These are phyloP conservation scores for Climacteris rufus DNA, from an alignment of 2,113 vertebrate genomes.

Conservation along the genomic window DNA sequence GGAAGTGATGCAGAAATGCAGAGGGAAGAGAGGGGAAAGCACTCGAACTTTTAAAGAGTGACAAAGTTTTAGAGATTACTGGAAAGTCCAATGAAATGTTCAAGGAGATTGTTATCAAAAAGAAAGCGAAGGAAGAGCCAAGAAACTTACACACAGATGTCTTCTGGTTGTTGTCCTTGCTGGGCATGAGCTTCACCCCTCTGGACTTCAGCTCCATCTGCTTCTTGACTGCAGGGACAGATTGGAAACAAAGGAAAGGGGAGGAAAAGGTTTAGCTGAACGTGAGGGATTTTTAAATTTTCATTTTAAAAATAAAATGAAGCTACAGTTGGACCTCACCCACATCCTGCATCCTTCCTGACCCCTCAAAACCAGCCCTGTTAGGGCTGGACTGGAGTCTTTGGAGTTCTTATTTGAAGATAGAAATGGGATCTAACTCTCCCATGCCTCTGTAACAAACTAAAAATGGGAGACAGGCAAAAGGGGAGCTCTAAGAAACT, in stretches of 20 bases:
- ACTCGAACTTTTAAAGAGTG: not conserved
- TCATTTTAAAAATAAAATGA: rapidly evolving
- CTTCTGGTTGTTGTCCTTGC: slow-evolving; percentile 98
- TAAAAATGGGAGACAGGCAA: not conserved
- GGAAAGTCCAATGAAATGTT: slow-evolving; percentile 39
- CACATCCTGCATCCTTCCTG: not conserved
- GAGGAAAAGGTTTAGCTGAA: not conserved
- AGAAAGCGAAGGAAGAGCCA: not conserved
- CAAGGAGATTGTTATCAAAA: not conserved
- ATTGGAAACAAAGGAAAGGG: not conserved
- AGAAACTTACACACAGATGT: slow-evolving; percentile 95
- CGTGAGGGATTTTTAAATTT: not conserved
- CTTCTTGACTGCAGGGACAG: slow-evolving; percentile 88
- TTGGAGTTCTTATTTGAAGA: not conserved
- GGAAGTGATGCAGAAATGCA: slow-evolving; percentile 48
- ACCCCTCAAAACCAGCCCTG: rapidly evolving
- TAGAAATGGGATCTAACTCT: rapidly evolving
- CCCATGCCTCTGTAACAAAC: not conserved
- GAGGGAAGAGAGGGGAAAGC: slow-evolving; percentile 5
- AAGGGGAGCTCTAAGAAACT: not conserved
- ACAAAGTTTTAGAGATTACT: not conserved
- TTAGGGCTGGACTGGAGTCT: rapidly evolving
- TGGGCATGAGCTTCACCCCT: slow-evolving; percentile 96
- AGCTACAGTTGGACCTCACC: not conserved
- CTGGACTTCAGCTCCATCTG: slow-evolving; percentile 96